Base-by-base conservation (phyloP, 2,888 invertebrate species). In the Polymixis flavicincta region DNA sequence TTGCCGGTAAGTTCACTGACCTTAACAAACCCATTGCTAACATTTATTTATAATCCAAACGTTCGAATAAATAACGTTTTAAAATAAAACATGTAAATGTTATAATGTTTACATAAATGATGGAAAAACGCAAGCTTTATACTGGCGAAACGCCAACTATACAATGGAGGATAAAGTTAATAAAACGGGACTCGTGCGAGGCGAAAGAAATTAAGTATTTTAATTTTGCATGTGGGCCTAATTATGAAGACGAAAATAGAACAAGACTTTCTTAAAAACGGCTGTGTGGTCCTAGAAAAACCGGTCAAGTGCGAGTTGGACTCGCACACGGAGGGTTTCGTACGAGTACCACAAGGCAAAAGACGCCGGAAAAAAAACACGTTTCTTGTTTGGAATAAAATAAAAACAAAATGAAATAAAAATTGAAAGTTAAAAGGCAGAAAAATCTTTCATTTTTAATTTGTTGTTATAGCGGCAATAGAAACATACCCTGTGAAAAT, bases 1-100 rank as follows among this genome's bases (percentile, higher is more conserved):
- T 98, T 92, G 98, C 98, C 94, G 98, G 98, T 98, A 97, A 97
- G 98, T 97, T 85, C 82, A 84, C 71, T 80, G 84, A 89, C 85
- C 85, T 78, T 74, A 80, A 77, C 80, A 85, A 86, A 87, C 85
- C 75, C 73, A 87, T 85, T 78, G 70, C 76, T 85, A 75, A 84
- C 83, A 87, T 87, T 81, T 90, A 83, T 87, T 86, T 87, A 85
- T 82, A 76, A 74, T 83, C n/a, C 64, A 42, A 76, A 76, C 69
- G 63, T 45, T 72, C 70, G 50, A 81, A 89, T 82, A 80, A 81
- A 84, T 80, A 69, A 76, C 42, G 37, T 84, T 89, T 86, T 78
- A 77, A 81, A 86, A 89, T 80, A 77, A 76, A 84, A 80, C 80
- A 81, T 74, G 85, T 82, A 84, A 85, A 89, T 88, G 78, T 85